Percentiles rank a stretch among this genome's conserved stretches.
Evolutionary conservation across 2,797 vertebrate species (phyloP).

Genomic region (Gallinago solitaria): DNA sequence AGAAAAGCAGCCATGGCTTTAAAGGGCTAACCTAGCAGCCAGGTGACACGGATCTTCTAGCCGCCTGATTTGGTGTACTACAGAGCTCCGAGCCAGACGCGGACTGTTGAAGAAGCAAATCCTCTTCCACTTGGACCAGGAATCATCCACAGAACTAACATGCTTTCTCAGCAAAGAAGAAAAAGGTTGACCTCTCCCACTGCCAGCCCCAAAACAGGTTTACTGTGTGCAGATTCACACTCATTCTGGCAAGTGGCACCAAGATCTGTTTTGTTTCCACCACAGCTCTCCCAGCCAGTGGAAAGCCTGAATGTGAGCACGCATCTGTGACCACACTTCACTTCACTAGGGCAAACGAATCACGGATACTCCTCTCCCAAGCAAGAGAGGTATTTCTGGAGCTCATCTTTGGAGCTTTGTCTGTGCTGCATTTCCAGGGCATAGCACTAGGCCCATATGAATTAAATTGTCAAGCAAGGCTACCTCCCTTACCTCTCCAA

Average conservation of each 20-base stretch:
- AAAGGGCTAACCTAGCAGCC: background rate
- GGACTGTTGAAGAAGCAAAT: background rate
- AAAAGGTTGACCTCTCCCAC: background rate
- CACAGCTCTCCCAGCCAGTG: background rate
- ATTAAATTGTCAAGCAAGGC: constrained; percentile 1
- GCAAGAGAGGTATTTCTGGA: background rate
- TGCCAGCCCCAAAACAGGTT: background rate
- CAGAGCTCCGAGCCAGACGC: background rate
- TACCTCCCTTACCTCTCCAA: background rate
- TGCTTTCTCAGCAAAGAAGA: background rate
- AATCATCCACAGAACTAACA: background rate
- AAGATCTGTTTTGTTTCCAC: background rate
- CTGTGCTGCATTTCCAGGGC: background rate
- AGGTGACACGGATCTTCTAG: background rate
- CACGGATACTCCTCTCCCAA: background rate
- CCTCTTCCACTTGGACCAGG: background rate
- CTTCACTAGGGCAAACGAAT: background rate
- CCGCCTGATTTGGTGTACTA: background rate
- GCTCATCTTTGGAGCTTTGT: background rate
- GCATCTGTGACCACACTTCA: background rate
- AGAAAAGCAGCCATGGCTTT: background rate
- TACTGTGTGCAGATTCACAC: background rate
- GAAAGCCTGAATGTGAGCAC: background rate
- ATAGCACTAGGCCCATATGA: background rate
- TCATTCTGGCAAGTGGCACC: fast-evolving